A percentile compares a stretch with the other conserved stretches of the same genome.
Conservation (phyloP, 2,797 vertebrate species). For the Pipistrellus nathusii region DNA sequence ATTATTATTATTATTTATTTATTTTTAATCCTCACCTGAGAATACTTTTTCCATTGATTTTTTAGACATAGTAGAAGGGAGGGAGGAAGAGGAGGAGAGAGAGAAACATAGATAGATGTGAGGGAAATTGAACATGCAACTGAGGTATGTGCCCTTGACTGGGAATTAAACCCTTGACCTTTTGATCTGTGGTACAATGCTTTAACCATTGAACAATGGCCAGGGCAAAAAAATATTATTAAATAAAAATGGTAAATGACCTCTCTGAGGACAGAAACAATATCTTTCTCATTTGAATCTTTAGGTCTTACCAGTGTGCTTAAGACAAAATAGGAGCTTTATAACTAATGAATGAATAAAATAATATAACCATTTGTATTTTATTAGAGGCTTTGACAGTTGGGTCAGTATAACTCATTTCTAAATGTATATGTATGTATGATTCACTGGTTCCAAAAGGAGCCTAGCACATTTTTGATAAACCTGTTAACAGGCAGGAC, state of each 20-base stretch:
- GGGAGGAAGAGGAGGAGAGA: too few relatives aligned
- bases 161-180: too few relatives aligned
- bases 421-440: slow-evolving; percentile 29
- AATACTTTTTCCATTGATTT: too few relatives aligned
- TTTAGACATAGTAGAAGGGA: too few relatives aligned
- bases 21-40: too few relatives aligned
- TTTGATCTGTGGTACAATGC: too few relatives aligned
- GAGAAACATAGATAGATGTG: too few relatives aligned
- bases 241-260: slow-evolving; percentile 47
- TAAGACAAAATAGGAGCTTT: background rate
- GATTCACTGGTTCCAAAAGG: slow-evolving; percentile 37
- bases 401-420: background rate
- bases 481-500: background rate
- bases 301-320: background rate
- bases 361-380: slow-evolving; percentile 13
- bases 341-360: slow-evolving; percentile 28
- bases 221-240: slow-evolving; percentile 9
- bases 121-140: too few relatives aligned
- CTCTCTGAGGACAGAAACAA: background rate
- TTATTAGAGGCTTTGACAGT: background rate
- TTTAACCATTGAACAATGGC: too few relatives aligned
- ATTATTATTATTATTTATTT: background rate
- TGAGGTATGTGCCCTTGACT: too few relatives aligned
- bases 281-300: slow-evolving; percentile 19
- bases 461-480: background rate